A percentile compares a stretch with the other conserved stretches of the same genome.
These are phyloP conservation scores for Limnephilus marmoratus DNA, from an alignment of 2,888 invertebrate species.

Conservation along the genomic window DNA sequence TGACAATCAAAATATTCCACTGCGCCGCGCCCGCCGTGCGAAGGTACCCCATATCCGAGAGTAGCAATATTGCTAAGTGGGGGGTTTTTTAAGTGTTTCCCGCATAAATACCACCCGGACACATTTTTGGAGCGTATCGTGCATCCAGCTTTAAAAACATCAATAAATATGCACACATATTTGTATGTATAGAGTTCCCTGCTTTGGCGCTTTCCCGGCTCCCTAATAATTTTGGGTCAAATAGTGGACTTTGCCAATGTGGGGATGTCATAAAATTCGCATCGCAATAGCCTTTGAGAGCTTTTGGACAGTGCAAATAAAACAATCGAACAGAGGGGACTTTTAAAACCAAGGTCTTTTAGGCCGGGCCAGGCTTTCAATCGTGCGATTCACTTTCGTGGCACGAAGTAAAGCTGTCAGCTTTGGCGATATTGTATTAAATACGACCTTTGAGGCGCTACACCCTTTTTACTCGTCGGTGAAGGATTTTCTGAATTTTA, in stretches of 20 bases:
- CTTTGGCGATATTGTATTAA: neutral
- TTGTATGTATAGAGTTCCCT: neutral
- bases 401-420: constrained; percentile 15
- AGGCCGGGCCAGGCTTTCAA: neutral
- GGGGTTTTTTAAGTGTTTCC: neutral
- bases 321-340: constrained; percentile 47
- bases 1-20: neutral
- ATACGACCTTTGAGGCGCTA: neutral
- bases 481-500: neutral
- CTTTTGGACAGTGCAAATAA: constrained; percentile 55
- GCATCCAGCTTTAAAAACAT: constrained; percentile 11
- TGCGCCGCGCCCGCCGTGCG: neutral
- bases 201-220: constrained; percentile 7
- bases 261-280: constrained; percentile 30
- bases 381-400: neutral
- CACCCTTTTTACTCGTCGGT: constrained; percentile 10
- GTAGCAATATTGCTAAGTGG: neutral
- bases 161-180: constrained; percentile 21
- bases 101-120: constrained; percentile 2
- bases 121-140: constrained; percentile 9
- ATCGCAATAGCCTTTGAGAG: constrained; percentile 49
- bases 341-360: constrained; percentile 28
- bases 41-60: neutral
- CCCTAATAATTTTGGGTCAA: constrained; percentile 40
- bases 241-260: constrained; percentile 33